Evolutionary conservation across 1,140 invertebrate species (phyloP).

Genomic region (Oedothorax gibbosus): DNA sequence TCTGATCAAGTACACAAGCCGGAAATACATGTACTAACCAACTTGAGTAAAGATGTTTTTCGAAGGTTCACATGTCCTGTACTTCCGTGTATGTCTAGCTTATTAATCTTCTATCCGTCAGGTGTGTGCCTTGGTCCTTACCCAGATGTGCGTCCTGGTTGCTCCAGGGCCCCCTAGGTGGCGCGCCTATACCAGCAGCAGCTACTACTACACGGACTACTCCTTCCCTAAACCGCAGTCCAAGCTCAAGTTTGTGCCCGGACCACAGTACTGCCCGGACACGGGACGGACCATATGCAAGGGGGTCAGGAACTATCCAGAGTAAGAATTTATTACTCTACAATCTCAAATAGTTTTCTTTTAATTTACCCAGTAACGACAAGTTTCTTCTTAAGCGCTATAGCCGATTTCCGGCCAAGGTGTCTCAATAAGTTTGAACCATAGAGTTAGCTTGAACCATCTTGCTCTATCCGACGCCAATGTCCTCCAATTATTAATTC

Average conservation of each 20-base stretch:
- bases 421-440: no score
- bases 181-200: slow-evolving; percentile 58
- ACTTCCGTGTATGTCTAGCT: neutral
- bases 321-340: slow-evolving; percentile 43
- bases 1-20: no score
- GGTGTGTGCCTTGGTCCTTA: neutral
- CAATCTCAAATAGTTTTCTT: no score
- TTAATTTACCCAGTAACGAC: no score
- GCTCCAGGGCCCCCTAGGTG: slow-evolving; percentile 28
- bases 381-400: no score
- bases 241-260: slow-evolving; percentile 61
- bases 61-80: neutral
- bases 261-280: slow-evolving; percentile 64
- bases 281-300: slow-evolving; percentile 64
- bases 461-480: no score
- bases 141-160: slow-evolving; percentile 19
- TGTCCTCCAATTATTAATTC: no score
- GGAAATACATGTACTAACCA: no score
- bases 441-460: no score
- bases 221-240: slow-evolving; percentile 48
- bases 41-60: neutral
- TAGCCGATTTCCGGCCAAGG: no score
- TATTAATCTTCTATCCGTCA: neutral
- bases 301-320: slow-evolving; percentile 61
- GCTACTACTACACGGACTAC: slow-evolving; percentile 62